Base-by-base conservation (phyloP, 2,888 invertebrate species). In the Lithophane socia region DNA sequence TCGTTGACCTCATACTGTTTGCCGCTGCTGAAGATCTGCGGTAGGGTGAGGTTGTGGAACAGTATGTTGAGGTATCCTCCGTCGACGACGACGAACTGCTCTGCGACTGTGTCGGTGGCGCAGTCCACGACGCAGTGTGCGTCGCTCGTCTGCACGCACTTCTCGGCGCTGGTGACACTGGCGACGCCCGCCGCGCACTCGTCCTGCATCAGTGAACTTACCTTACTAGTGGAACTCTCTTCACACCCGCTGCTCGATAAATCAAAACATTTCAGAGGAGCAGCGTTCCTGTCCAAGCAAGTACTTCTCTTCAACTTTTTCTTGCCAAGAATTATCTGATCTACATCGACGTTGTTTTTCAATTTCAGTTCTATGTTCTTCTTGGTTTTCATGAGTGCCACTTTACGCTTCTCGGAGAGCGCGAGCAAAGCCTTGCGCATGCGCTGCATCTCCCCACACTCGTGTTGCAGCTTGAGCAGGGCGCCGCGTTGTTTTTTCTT, bases 401-500 rank as follows among this genome's bases (percentile, higher is more conserved):
- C 88, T 91, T 96, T 96, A 0, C 96, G 92, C 82, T 94, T 95
- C 58, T 96, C 96, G 1, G 96, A 95, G 69, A 96, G 92, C 7
- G 95, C 91, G 49, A 96, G 90, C 24, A 96, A 87, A 9, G 96
- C 95, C 86, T 95, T 96, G 8, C 96, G 93, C 95, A 96, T 96
- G 88, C 97, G 96, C 89, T 97, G 97, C 96, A 98, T 97, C 92
- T 98, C 98, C 68, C 97, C 97, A 91, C 97, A 97, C 89, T 98
- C 98, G 90, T 98, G 97, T 80, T 98, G 97, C 54, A 98, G 93
- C 89, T 97, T 97, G 61, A 97, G 92, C 73, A 98, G 92, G 24
- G 98, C 95, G 1, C 97, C 98, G 66, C 98, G 95, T 90, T 98
- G 98, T 85, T 97, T 97, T 89, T 98, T 98, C 88, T 97, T 97